phyloP scores from a whole-genome alignment of 2,888 invertebrate genomes.

The Cryptus viduatorius region DNA sequence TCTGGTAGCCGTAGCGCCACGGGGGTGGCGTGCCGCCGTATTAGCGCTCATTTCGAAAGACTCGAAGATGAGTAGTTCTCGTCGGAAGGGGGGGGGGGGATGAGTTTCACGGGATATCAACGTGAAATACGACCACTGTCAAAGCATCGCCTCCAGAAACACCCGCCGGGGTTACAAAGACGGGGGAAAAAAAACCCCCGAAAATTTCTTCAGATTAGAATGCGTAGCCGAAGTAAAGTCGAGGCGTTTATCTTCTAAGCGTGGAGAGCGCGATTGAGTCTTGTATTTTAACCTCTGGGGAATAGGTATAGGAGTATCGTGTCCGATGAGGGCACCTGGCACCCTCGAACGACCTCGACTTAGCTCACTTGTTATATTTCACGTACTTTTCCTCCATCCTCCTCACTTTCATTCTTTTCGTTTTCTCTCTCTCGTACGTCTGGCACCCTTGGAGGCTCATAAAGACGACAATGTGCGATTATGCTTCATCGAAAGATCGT shows the following conservation, averaged over 20 bases:
- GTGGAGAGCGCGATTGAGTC: slow-evolving; percentile 47
- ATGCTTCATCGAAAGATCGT: slow-evolving; percentile 74
- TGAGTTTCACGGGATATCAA: slow-evolving; percentile 24
- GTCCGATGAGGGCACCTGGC: slow-evolving; percentile 43
- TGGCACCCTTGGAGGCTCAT: slow-evolving; percentile 70
- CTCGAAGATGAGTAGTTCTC: neutral
- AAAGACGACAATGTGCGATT: slow-evolving; percentile 76
- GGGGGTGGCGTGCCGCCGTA: slow-evolving; percentile 30
- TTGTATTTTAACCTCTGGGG: slow-evolving; percentile 54
- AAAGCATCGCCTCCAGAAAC: neutral
- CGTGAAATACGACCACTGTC: slow-evolving; percentile 60
- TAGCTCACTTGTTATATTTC: slow-evolving; percentile 48
- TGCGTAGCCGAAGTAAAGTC: neutral
- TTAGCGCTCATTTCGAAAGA: slow-evolving; percentile 32
- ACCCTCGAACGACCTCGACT: slow-evolving; percentile 40
- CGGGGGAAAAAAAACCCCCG: neutral
- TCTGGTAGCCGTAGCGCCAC: slow-evolving; percentile 23
- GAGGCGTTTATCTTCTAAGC: neutral
- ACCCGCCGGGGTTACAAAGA: neutral
- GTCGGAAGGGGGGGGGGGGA: neutral
- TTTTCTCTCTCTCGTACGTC: slow-evolving; percentile 60
- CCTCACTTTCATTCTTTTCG: slow-evolving; percentile 7
- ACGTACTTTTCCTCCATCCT: slow-evolving; percentile 20
- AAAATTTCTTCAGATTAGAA: slow-evolving; percentile 1
- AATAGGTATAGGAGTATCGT: slow-evolving; percentile 7